Percentiles rank a stretch among this genome's conserved stretches.
Conservation (phyloP, 1,140 invertebrate species). For the Mycetomoellerius zeteki region DNA sequence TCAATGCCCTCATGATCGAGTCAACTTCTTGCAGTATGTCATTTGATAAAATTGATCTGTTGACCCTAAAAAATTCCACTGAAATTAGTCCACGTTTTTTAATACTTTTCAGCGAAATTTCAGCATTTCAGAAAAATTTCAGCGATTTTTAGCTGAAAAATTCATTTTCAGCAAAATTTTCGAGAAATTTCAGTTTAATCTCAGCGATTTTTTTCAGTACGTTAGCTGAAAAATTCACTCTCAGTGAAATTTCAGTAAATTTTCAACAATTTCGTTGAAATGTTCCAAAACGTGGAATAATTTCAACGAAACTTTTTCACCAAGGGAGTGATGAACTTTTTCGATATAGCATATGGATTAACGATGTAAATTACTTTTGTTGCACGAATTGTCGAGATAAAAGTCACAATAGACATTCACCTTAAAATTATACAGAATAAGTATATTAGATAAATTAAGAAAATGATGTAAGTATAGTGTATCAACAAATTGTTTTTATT, state of each 20-base stretch:
- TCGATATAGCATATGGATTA: not conserved
- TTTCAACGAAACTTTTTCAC: too few relatives aligned
- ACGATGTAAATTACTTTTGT: not conserved
- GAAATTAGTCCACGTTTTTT: too few relatives aligned
- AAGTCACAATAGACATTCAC: not conserved
- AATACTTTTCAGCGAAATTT: too few relatives aligned
- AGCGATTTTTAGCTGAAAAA: too few relatives aligned
- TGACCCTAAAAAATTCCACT: not conserved
- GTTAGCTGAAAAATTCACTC: too few relatives aligned
- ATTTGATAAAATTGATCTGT: slow-evolving; percentile 35
- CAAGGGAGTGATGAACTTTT: not conserved
- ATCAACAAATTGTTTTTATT: slow-evolving; percentile 6
- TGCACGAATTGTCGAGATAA: slow-evolving; percentile 3
- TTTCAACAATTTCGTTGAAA: too few relatives aligned
- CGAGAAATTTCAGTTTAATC: too few relatives aligned
- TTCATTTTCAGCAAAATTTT: too few relatives aligned
- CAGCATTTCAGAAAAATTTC: too few relatives aligned
- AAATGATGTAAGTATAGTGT: not conserved
- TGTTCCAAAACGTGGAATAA: too few relatives aligned
- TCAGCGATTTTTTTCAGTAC: too few relatives aligned
- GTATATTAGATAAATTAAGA: not conserved
- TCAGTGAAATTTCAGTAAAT: too few relatives aligned
- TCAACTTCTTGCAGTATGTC: not conserved
- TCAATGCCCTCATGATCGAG: slow-evolving; percentile 1
- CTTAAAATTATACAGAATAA: not conserved